These are phyloP conservation scores for Struthio camelus DNA, from an alignment of 2,113 vertebrate species.

Conservation along the genomic window DNA sequence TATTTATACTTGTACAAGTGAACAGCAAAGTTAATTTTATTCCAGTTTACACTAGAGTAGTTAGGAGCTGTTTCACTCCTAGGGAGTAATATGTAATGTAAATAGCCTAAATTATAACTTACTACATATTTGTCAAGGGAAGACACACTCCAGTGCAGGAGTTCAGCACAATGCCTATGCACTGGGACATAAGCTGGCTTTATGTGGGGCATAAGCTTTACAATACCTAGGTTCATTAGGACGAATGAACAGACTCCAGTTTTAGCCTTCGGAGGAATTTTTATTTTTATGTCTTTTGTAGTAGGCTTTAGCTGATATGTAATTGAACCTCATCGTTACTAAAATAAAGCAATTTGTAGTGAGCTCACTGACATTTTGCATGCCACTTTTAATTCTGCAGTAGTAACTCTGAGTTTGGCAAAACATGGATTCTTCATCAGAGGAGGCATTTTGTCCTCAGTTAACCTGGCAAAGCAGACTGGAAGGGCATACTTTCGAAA, in stretches of 20 bases:
- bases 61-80: neutral
- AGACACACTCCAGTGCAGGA: neutral
- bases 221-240: neutral
- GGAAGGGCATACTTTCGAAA: neutral
- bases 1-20: neutral
- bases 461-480: neutral
- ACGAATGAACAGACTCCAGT: neutral
- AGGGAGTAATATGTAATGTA: neutral
- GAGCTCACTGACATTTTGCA: neutral
- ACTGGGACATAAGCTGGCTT: neutral
- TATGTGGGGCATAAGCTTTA: neutral
- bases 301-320: neutral
- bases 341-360: neutral
- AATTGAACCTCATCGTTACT: neutral
- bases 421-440: neutral
- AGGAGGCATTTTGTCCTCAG: conserved; percentile 13
- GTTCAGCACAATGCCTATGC: accelerated
- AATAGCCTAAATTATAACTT: neutral
- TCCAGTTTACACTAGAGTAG: neutral
- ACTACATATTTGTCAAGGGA: neutral
- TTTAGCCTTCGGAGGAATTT: neutral
- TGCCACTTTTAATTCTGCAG: neutral
- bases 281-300: neutral
- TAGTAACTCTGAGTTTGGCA: conserved; percentile 2
- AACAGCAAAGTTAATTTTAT: neutral